Conservation (phyloP, 2,113 vertebrate species). For the Onychostoma macrolepis region DNA sequence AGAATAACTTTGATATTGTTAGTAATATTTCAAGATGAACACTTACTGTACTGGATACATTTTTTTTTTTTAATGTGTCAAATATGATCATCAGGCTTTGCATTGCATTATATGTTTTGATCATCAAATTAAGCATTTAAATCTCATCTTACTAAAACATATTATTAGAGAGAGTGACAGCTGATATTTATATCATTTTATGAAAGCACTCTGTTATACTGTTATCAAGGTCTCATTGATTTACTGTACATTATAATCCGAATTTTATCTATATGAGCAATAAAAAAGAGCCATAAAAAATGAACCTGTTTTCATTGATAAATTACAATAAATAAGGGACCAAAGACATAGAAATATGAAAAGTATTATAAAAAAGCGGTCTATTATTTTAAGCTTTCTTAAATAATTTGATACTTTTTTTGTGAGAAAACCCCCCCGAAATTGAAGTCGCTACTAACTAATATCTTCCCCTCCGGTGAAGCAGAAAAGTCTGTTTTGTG, state of each 20-base stretch:
- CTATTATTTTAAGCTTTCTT: not conserved
- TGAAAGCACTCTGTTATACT: not conserved
- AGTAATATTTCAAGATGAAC: not conserved
- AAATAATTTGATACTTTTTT: not conserved
- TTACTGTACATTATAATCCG: not conserved
- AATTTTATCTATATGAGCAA: not conserved
- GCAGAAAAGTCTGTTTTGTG: not conserved
- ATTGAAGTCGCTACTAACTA: not conserved
- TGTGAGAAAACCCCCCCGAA: fast-evolving
- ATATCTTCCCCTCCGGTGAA: not conserved
- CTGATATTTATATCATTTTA: not conserved
- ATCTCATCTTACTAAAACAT: not conserved
- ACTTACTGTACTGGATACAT: not conserved
- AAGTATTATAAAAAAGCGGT: too few species aligned
- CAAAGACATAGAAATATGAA: too few species aligned
- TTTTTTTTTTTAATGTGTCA: not conserved
- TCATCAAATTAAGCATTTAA: not conserved
- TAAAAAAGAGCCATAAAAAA: too few species aligned
- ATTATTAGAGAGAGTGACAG: not conserved
- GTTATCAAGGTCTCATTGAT: not conserved
- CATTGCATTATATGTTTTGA: not conserved
- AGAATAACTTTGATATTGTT: not conserved
- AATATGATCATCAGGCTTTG: not conserved
- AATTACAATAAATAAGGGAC: not conserved
- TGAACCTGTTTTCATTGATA: not conserved